These are phyloP conservation scores for Augochlora pura DNA, from an alignment of 1,140 invertebrate species.

Conservation along the genomic window DNA sequence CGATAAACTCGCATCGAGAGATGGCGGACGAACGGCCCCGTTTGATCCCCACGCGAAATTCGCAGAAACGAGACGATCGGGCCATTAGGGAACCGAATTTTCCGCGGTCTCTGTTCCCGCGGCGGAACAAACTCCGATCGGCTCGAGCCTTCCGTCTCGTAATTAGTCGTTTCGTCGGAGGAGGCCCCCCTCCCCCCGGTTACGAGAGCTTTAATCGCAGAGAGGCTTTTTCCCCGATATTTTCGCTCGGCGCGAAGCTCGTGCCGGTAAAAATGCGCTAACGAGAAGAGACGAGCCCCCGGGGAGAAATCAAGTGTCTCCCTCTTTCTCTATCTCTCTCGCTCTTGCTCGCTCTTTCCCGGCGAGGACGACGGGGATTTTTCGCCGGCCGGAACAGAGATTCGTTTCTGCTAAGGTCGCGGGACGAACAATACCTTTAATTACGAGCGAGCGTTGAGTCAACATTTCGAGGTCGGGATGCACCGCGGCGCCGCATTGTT, in stretches of 20 bases:
- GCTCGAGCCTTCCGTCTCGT: background rate
- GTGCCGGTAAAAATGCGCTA: background rate
- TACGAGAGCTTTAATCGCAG: conserved; percentile 9
- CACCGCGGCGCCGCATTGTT: conserved; percentile 23
- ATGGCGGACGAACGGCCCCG: too few relatives aligned
- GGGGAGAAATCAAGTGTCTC: background rate
- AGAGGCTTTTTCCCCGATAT: conserved; percentile 23
- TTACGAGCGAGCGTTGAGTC: conserved; percentile 25
- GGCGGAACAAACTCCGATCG: background rate
- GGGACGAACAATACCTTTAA: conserved; percentile 39
- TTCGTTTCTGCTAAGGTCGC: conserved; percentile 21
- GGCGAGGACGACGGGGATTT: background rate
- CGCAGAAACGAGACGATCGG: too few relatives aligned
- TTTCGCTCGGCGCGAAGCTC: background rate
- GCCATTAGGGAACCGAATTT: conserved; percentile 2
- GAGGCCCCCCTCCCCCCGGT: background rate
- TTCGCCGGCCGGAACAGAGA: background rate
- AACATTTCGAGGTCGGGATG: conserved; percentile 21
- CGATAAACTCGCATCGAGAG: too few relatives aligned
- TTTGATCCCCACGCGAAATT: too few relatives aligned
- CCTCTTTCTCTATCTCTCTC: too few relatives aligned
- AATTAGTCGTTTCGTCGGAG: conserved; percentile 14
- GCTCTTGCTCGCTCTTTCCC: too few relatives aligned
- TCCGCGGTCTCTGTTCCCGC: background rate
- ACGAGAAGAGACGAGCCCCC: background rate